Base-by-base conservation (phyloP, 2,888 invertebrate genomes). In the Deilephila porcellus region DNA sequence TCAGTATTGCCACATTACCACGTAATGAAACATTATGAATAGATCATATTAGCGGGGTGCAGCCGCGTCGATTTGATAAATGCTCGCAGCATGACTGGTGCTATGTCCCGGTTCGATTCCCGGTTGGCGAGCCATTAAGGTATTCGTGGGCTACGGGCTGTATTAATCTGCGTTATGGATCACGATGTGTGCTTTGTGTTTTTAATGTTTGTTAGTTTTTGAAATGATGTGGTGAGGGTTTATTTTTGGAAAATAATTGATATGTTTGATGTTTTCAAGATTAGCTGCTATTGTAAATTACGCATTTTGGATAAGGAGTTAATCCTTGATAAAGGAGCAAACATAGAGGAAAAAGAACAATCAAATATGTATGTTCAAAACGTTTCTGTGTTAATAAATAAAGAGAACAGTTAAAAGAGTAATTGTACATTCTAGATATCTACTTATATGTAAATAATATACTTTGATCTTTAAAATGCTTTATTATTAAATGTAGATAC, bases 21-120 rank as follows among this genome's bases (percentile, higher is more conserved):
- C 89, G 89, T 93, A 94, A 94, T 93, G 93, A 94, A 93, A 94
- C 91, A 91, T 93, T 93, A 93, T 93, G 90, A 91, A 93, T 92
- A 90, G 88, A 84, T 87, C 88, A 88, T 90, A 90, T 91, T 91
- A 90, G 88, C 85, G 85, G 93, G 93, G 93, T 90, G 93, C 90
- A 91, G 92, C 86, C 86, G 82, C 82, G 88, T 88, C 89, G 86
- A 89, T 90, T 84, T 94, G 94, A 94, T 93, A 89, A 92, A 94
- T 94, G 93, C 83, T 84, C 79, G 75, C 78, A 62, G 84, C 82
- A 91, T 94, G 94, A 94, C 94, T 92, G 78, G 94, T 88, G 80
- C 78, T 83, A 67, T 67, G 87, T 85, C 86, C 88, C 84, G 84
- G 81, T 90, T 91, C 85, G 85, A 87, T 88, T 92, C 90, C 87